Evolutionary conservation across 2,797 vertebrate species (phyloP), one percentile per base, ranked within the genome.

Genomic region (Coregonus suidteri): DNA sequence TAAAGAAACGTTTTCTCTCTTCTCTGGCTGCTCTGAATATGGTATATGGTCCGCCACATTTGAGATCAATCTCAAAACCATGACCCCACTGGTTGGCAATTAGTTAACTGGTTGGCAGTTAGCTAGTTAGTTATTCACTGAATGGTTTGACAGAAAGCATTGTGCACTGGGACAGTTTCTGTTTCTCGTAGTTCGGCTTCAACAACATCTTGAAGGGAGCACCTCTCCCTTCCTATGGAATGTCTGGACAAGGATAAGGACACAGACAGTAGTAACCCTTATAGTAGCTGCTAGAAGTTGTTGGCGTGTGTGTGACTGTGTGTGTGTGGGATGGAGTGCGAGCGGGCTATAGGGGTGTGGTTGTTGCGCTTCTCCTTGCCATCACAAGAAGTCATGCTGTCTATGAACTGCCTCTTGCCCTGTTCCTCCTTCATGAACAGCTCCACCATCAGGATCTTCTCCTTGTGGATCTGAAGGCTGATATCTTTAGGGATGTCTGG

Each of bases 401-500:
- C 96, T 18, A 94, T 84, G 81, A 93, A 89, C 20, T 94, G 94
- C 84, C 93, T 90, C 90, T 97, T 98, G n/a, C 94, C 96, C 86
- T 97, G 96, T 79, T 99, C 98, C 87, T 99, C 97, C 82, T 95
- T 93, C 96, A 99, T 96, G 85, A 98, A 98, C 51, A 99, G 94
- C 79, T 99, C 98, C 25, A 99, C 97, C 96, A 99, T 92, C 30
- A 99, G 92, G 74, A 96, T 96, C 90, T 98, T 99, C 89, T 99
- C 97, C 83, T 98, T 97, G 89, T 97, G 96, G 82, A 99, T 97
- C 92, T 98, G 97, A 79, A 96, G 90, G 83, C 97, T 99, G 93
- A 98, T 99, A 91, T 99, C 97, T 90, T 99, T 99, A 78, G 98
- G 98, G 93, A 99, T 99, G 94, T 99, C 98, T 14, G 98, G 98